Base-by-base conservation (phyloP, 1,140 invertebrate genomes). In the Drosophila mayri region DNA sequence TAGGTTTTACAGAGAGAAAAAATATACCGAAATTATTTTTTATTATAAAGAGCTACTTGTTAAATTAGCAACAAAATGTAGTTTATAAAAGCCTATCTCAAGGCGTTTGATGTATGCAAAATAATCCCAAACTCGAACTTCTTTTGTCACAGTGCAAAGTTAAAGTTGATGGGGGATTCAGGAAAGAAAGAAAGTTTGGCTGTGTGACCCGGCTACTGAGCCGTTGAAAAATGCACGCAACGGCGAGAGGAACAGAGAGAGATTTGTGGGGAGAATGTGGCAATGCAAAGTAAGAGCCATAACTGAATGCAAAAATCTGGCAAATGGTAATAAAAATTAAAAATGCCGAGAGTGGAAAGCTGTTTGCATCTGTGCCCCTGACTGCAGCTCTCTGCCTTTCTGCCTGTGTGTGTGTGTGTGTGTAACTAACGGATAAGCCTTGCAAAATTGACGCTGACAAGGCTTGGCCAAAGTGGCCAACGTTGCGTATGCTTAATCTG, bases 291-390 rank as follows among this genome's bases (percentile, higher is more conserved):
- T 63, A 88, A 87, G 71, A 81, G 81, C 73, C 85, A 81, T 90
- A 84, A 75, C 84, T 78, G 67, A 90, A 84, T 88, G 85, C 81
- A 90, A 90, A 90, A 71, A 73, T 80, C 80, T 54, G 79, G 61
- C 75, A 87, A 86, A 86, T 87, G 82, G 79, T 82, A 90, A 88
- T 88, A 88, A 90, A 88, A 88, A 88, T 88, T 88, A 88, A 77
- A 81, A 84, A 88, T 70, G 52, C 73, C 65, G 58, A 78, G 59
- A 90, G 67, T 84, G 77, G 81, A 88, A 90, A 88, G 81, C 68
- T 77, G 50, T 44, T 41, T 62, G 52, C 41, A 11, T 58, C 28
- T 54, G 25, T 46, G 49, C 25, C 5, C 14, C 32, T 16, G 49
- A 10, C 43, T 44, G 28, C 9, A 3, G 20, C 38, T 12, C 6